Conservation (phyloP, 2,888 invertebrate genomes). For the Alloscopus bannaensis region DNA sequence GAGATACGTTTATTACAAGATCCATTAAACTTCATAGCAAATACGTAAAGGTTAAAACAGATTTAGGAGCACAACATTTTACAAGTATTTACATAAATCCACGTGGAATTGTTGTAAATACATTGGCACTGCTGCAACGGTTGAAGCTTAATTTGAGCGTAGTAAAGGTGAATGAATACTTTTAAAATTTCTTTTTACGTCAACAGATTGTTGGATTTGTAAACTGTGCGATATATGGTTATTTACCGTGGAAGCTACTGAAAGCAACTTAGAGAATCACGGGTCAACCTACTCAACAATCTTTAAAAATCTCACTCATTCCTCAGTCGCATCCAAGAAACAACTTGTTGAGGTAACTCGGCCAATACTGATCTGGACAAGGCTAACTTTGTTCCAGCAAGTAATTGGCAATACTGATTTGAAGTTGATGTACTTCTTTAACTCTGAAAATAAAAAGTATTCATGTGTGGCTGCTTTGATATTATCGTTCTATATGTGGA, state of each 20-base stretch:
- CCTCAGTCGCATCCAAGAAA: constrained; percentile 52
- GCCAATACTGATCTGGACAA: constrained; percentile 50
- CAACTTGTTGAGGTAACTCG: constrained; percentile 59
- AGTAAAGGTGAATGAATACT: too few relatives aligned
- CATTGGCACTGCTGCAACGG: too few relatives aligned
- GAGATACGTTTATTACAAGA: background rate
- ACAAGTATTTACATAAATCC: too few relatives aligned
- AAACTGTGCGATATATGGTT: constrained; percentile 65
- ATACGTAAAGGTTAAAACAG: background rate
- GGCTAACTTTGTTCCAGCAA: constrained; percentile 37
- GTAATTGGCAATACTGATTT: constrained; percentile 52
- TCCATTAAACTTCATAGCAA: background rate
- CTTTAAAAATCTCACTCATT: background rate
- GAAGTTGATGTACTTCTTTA: constrained; percentile 52
- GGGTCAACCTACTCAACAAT: background rate
- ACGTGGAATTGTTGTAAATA: too few relatives aligned
- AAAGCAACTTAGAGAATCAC: constrained; percentile 37
- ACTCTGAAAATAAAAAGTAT: constrained; percentile 30
- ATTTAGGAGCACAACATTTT: too few relatives aligned
- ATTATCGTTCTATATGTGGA: background rate
- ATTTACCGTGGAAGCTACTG: constrained; percentile 63
- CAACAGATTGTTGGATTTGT: constrained; percentile 56
- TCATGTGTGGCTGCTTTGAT: too few relatives aligned
- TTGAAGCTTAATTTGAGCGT: too few relatives aligned
- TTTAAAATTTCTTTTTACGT: constrained; percentile 1